Evolutionary conservation across 2,113 vertebrate species (phyloP).

Genomic region (Nettapus auritus): DNA sequence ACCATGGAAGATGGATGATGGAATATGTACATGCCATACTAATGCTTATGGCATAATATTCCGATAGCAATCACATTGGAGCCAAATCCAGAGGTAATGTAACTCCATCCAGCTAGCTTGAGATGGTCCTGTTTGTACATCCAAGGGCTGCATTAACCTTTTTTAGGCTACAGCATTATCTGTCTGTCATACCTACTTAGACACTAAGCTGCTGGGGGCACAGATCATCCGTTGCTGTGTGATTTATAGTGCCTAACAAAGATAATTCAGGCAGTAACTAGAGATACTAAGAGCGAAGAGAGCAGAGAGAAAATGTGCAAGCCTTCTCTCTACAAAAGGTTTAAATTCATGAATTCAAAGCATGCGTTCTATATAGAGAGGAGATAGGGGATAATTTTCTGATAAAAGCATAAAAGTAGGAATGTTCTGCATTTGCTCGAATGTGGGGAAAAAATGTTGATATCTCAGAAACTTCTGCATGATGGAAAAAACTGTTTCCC

Average conservation of each 20-base stretch:
- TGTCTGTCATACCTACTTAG: not conserved
- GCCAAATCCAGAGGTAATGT: not conserved
- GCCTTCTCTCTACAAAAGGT: not conserved
- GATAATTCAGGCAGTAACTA: slow-evolving; percentile 21
- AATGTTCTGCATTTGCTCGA: slow-evolving; percentile 29
- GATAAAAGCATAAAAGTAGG: slow-evolving; percentile 52
- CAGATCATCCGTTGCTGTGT: not conserved
- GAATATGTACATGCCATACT: not conserved
- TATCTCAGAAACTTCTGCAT: slow-evolving; percentile 11
- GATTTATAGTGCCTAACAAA: not conserved
- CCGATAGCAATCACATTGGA: not conserved
- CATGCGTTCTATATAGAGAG: slow-evolving; percentile 6
- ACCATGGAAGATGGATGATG: not conserved
- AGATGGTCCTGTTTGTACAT: not conserved
- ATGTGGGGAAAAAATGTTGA: rapidly evolving
- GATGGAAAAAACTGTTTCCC: slow-evolving; percentile 21
- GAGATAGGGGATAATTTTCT: slow-evolving; percentile 55
- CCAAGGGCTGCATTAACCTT: not conserved
- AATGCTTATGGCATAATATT: slow-evolving; percentile 1
- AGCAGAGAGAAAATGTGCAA: not conserved
- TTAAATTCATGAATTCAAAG: slow-evolving; percentile 52
- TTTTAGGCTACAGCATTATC: not conserved
- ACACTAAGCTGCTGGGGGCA: not conserved
- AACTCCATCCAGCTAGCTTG: not conserved
- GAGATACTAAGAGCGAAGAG: not conserved